phyloP scores from a whole-genome alignment of 2,888 invertebrate genomes.

The Graphium colonna region DNA sequence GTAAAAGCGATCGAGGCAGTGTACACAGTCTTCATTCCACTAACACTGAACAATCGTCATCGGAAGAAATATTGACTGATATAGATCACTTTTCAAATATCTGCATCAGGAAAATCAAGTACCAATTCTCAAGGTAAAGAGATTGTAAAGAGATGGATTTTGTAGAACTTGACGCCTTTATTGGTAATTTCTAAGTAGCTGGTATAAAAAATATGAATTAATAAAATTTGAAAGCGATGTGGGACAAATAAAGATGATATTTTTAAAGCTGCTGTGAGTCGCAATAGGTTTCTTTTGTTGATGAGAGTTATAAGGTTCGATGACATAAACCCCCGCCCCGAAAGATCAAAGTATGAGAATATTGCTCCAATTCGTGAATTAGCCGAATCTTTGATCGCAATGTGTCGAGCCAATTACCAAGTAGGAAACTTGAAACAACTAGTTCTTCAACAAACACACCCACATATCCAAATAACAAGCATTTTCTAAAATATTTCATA shows the following conservation, averaged over 20 bases:
- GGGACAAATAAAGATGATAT: slow-evolving; percentile 21
- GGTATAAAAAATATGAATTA: slow-evolving; percentile 22
- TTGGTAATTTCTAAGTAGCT: slow-evolving; percentile 19
- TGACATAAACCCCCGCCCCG: slow-evolving; percentile 11
- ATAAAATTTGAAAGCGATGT: slow-evolving; percentile 19
- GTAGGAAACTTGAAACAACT: no score
- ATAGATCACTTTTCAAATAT: slow-evolving; percentile 19
- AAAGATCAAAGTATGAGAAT: slow-evolving; percentile 1
- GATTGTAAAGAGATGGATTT: slow-evolving; percentile 20
- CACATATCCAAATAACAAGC: no score
- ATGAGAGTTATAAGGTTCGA: slow-evolving; percentile 17
- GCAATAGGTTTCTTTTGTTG: slow-evolving; percentile 20
- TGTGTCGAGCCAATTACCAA: slow-evolving; percentile 18
- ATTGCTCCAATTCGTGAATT: slow-evolving; percentile 14
- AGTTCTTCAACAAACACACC: no score
- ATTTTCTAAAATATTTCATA: no score
- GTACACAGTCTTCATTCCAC: slow-evolving; percentile 19
- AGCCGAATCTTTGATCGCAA: slow-evolving; percentile 18
- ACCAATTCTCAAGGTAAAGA: slow-evolving; percentile 13
- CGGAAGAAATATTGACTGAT: slow-evolving; percentile 17
- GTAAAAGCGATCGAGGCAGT: slow-evolving; percentile 20
- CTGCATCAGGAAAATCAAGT: slow-evolving; percentile 3
- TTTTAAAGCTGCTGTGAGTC: slow-evolving; percentile 17
- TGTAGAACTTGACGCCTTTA: slow-evolving; percentile 20
- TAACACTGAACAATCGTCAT: slow-evolving; percentile 18